phyloP scores from a whole-genome alignment of 2,113 vertebrate species.

The Burhinus oedicnemus region DNA sequence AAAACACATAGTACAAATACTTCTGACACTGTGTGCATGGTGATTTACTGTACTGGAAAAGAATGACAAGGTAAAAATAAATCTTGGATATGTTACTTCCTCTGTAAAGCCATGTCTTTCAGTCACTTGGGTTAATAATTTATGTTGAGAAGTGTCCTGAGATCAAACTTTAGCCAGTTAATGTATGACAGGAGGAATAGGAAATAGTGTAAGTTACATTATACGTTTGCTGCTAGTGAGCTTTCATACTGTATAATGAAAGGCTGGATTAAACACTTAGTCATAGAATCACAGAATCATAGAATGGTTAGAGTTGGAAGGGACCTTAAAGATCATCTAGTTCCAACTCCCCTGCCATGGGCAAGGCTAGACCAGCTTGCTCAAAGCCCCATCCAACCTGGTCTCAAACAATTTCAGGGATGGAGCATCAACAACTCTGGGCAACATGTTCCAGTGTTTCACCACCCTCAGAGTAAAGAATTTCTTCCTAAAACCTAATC shows the following conservation, averaged over 20 bases:
- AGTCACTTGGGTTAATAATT: neutral
- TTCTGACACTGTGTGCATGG: rapidly evolving
- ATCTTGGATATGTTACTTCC: neutral
- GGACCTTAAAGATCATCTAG: neutral
- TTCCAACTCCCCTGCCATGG: neutral
- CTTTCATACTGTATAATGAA: neutral
- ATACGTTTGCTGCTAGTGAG: neutral
- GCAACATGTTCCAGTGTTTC: neutral
- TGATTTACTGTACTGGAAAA: neutral
- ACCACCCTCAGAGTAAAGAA: neutral
- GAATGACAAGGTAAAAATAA: neutral
- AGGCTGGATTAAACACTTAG: neutral
- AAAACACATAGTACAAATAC: neutral
- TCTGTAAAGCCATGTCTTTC: neutral
- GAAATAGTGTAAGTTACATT: neutral
- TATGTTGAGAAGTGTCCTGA: neutral
- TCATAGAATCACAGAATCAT: neutral
- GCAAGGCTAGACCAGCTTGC: neutral
- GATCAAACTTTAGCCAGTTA: neutral
- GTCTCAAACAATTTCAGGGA: neutral
- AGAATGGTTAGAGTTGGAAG: neutral
- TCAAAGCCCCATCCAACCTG: neutral
- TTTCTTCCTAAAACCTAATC: neutral
- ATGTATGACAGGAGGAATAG: neutral
- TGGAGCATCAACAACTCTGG: neutral